Evolutionary conservation across 2,113 vertebrate genomes (phyloP).

Genomic region (Entelurus aequoreus): DNA sequence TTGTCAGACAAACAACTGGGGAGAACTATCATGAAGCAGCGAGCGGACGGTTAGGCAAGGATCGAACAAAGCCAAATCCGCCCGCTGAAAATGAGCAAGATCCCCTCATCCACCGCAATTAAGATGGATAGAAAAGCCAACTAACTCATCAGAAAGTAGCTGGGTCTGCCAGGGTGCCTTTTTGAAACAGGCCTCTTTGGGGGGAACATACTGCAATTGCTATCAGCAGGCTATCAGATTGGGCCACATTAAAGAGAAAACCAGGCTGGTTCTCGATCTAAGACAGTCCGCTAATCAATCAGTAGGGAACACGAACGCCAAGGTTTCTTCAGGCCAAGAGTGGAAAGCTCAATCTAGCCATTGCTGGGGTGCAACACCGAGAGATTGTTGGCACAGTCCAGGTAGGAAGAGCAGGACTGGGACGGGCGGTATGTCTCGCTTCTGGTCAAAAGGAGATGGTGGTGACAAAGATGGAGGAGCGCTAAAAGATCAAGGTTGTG

Average conservation of each 20-base stretch:
- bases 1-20: no score
- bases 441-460: background rate
- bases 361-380: no score
- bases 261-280: background rate
- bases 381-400: background rate
- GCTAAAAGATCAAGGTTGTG: background rate
- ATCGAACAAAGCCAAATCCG: no score
- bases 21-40: no score
- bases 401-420: background rate
- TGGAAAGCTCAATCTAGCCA: background rate
- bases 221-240: background rate
- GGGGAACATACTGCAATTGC: background rate
- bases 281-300: background rate
- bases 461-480: background rate
- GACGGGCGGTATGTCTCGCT: background rate
- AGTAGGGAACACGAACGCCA: background rate
- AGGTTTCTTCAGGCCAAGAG: background rate
- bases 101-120: background rate
- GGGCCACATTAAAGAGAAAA: background rate
- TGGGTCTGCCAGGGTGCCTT: background rate
- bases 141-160: background rate
- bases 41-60: no score
- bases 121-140: background rate
- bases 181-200: background rate
- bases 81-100: background rate